Percentiles rank a stretch among this genome's conserved stretches.
Conservation (phyloP, 2,113 vertebrate species). For the Phalacrocorax pelagicus region DNA sequence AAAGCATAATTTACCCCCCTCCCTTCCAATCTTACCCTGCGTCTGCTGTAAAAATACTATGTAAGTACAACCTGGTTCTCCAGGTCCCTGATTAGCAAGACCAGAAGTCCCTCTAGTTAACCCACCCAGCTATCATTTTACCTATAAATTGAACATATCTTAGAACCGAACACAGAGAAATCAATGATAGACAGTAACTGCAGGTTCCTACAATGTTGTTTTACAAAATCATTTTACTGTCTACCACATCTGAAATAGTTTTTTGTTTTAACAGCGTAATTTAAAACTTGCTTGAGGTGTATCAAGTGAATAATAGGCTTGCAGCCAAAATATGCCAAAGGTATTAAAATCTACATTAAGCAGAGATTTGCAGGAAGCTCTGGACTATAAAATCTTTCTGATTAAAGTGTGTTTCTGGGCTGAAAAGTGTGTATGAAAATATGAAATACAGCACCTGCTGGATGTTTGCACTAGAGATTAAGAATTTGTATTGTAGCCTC, state of each 20-base stretch:
- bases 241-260: slow-evolving; percentile 4
- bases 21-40: background rate
- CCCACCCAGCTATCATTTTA: background rate
- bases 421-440: slow-evolving; percentile 10
- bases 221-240: slow-evolving; percentile 28
- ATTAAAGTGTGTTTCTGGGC: slow-evolving; percentile 33
- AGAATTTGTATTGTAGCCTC: background rate
- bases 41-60: background rate
- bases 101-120: background rate
- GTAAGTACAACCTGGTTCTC: background rate
- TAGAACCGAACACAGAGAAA: background rate
- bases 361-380: slow-evolving; percentile 34
- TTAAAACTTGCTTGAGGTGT: slow-evolving; percentile 28
- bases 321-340: slow-evolving; percentile 38
- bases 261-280: slow-evolving; percentile 32
- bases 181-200: background rate
- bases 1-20: background rate
- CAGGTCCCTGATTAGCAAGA: background rate
- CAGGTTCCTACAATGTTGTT: background rate
- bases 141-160: background rate
- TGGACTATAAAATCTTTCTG: slow-evolving; percentile 49
- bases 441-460: slow-evolving; percentile 19
- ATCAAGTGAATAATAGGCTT: slow-evolving; percentile 6
- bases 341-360: slow-evolving; percentile 50
- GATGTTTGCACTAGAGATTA: slow-evolving; percentile 24